Base-by-base conservation (phyloP, 35 echinoderm and acorn worm species). In the Antedon bifida region DNA sequence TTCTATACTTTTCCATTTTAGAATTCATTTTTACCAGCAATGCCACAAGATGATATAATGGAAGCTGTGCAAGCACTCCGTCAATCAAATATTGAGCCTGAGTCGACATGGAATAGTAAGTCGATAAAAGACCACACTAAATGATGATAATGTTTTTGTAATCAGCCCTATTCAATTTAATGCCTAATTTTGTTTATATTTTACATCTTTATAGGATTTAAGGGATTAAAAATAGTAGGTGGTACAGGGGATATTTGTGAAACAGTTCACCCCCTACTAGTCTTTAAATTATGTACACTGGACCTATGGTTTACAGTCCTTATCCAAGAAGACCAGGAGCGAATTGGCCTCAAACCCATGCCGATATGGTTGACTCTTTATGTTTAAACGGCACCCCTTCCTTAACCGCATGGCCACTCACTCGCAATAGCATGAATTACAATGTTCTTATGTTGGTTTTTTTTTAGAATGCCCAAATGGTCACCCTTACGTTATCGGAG, bases 381-480 rank as follows among this genome's bases (percentile, higher is more conserved):
- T n/a, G n/a, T n/a, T n/a, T n/a, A n/a, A n/a, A n/a, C 4, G 14
- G 4, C 14, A 42, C 38, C 38, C 14, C 14, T 4, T 42, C 14
- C 38, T 14, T 42, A 42, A 14, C 38, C 14, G 4, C 38, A 4
- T 42, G 14, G n/a, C n/a, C n/a, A n/a, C n/a, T n/a, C n/a, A 42
- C 4, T 42, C 14, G 4, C 38, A 42, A 4, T 7, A 42, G 14
- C 14, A 80, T n/a, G 33, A 36, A 5, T 80, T 16, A 80, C 36
- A 35, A 35, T 38, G 7, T 29, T 38, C 9, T 8, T 64, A 64
- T 26, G 5, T 64, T 64, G 1, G 1, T 64, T 64, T 26, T 26
- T 26, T 64, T 64, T 21, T 35, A 80, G 78, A 80, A 80, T 80
- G 78, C 31, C 78, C 78, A 34, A 80, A 39, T 80, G 78, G 78